Percentiles rank a stretch among this genome's conserved stretches.
Evolutionary conservation across 30 jellyfish, hydroid and myxozoan genomes (phyloP).

Genomic region (Aurelia sp.): DNA sequence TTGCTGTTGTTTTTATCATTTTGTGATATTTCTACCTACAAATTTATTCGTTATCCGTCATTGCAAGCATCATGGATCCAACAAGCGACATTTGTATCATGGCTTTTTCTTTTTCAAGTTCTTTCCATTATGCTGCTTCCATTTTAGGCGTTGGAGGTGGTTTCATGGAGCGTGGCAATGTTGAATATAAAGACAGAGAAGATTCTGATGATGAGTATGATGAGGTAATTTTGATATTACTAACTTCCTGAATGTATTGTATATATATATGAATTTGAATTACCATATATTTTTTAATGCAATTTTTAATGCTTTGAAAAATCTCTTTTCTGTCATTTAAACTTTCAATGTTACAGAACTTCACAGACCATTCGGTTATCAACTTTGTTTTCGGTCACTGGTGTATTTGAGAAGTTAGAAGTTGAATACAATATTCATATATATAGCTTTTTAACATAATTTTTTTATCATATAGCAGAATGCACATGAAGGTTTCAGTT

Average conservation of each 20-base stretch:
- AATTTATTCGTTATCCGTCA: too few species aligned
- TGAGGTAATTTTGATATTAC: slow-evolving; percentile 60
- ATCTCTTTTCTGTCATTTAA: background rate
- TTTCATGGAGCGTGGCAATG: slow-evolving; percentile 86
- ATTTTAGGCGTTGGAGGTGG: slow-evolving; percentile 97
- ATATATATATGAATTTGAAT: too few species aligned
- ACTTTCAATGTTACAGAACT: background rate
- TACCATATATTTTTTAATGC: too few species aligned
- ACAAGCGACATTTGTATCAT: too few species aligned
- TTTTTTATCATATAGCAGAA: background rate
- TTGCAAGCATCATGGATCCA: too few species aligned
- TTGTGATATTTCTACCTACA: too few species aligned
- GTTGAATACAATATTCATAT: background rate
- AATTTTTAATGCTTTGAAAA: background rate
- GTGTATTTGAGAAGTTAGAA: background rate
- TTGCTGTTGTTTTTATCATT: too few species aligned
- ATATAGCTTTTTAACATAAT: background rate
- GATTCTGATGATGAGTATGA: slow-evolving; percentile 96
- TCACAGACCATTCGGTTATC: background rate
- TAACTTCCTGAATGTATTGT: too few species aligned
- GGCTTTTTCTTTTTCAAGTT: too few species aligned
- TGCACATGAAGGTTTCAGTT: background rate
- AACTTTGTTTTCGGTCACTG: background rate
- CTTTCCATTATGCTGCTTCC: too few species aligned
- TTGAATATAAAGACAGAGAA: slow-evolving; percentile 83